phyloP scores from a whole-genome alignment of 1,140 invertebrate genomes.

The Goniozus legneri region DNA sequence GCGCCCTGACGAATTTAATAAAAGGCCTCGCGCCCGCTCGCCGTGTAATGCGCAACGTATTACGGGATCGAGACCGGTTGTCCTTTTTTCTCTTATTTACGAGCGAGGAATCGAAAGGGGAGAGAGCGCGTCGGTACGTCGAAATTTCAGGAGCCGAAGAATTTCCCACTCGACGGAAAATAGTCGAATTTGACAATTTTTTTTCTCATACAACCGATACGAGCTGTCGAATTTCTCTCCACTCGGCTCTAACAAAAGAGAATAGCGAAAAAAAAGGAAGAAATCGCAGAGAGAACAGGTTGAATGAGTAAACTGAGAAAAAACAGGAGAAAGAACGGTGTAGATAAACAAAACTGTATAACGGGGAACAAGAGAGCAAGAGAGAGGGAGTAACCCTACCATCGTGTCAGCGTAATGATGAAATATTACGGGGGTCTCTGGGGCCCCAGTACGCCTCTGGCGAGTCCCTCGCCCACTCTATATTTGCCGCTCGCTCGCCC shows the following conservation, averaged over 20 bases:
- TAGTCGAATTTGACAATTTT: too few species aligned
- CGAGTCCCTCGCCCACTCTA: slow-evolving; percentile 31
- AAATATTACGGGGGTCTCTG: slow-evolving; percentile 51
- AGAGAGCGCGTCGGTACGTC: too few species aligned
- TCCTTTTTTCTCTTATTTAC: slow-evolving; percentile 41
- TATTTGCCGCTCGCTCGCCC: slow-evolving; percentile 38
- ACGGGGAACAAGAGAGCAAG: slow-evolving; percentile 12
- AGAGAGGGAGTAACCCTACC: slow-evolving; percentile 36
- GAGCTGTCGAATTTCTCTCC: too few species aligned
- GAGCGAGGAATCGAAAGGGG: background rate
- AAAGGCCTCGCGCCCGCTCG: slow-evolving; percentile 19
- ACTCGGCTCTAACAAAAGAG: too few species aligned
- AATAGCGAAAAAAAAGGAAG: slow-evolving; percentile 9
- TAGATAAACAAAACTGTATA: slow-evolving; percentile 4
- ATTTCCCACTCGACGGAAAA: too few species aligned
- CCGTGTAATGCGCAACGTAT: slow-evolving; percentile 27
- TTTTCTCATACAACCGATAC: too few species aligned
- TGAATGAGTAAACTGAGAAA: slow-evolving; percentile 12
- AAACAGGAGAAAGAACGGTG: slow-evolving; percentile 1
- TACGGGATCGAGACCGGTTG: slow-evolving; percentile 38
- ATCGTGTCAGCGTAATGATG: slow-evolving; percentile 54
- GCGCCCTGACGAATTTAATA: slow-evolving; percentile 46
- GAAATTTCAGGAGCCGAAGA: too few species aligned
- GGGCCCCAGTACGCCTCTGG: slow-evolving; percentile 29
- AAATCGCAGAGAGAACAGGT: slow-evolving; percentile 16